Percentiles rank a stretch among this genome's conserved stretches.
Conservation (phyloP, 2,888 invertebrate genomes). For the Caradrina kadenii region DNA sequence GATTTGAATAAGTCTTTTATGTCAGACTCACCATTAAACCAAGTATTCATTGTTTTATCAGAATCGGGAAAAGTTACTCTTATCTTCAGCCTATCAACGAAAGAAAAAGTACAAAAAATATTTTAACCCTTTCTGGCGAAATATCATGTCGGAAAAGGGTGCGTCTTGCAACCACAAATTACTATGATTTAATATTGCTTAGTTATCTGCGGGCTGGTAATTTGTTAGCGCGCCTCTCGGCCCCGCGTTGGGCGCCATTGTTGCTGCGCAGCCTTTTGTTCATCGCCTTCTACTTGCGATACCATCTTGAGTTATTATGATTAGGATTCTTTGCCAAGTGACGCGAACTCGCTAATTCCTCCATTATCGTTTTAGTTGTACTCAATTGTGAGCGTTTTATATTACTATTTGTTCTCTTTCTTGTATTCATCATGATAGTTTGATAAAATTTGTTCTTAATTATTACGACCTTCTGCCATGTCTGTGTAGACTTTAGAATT, state of each 20-base stretch:
- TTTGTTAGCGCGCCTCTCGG: constrained; percentile 87
- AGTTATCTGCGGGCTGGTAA: constrained; percentile 89
- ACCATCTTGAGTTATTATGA: constrained; percentile 90
- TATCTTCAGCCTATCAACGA: constrained; percentile 67
- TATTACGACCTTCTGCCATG: no score
- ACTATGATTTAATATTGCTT: constrained; percentile 91
- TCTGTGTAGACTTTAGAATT: no score
- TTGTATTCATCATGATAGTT: constrained; percentile 43
- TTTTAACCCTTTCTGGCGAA: constrained; percentile 72
- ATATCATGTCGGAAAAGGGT: constrained; percentile 82
- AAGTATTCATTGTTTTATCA: constrained; percentile 30
- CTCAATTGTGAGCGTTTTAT: constrained; percentile 68
- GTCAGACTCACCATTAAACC: constrained; percentile 52
- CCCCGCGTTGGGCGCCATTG: constrained; percentile 87
- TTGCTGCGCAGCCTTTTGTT: constrained; percentile 88
- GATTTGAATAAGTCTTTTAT: constrained; percentile 78
- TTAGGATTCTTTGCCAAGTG: constrained; percentile 90
- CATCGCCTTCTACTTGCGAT: constrained; percentile 87
- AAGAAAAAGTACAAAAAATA: constrained; percentile 75
- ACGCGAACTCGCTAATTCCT: constrained; percentile 87
- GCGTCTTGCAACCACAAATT: constrained; percentile 88
- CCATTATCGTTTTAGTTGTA: constrained; percentile 85
- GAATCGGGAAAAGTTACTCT: constrained; percentile 35
- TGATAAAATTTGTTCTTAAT: neutral
- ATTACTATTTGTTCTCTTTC: constrained; percentile 67